A percentile compares a stretch with the other conserved stretches of the same genome.
Evolutionary conservation across 2,797 vertebrate genomes (phyloP).

Genomic region (Perdix hodgsoniae): DNA sequence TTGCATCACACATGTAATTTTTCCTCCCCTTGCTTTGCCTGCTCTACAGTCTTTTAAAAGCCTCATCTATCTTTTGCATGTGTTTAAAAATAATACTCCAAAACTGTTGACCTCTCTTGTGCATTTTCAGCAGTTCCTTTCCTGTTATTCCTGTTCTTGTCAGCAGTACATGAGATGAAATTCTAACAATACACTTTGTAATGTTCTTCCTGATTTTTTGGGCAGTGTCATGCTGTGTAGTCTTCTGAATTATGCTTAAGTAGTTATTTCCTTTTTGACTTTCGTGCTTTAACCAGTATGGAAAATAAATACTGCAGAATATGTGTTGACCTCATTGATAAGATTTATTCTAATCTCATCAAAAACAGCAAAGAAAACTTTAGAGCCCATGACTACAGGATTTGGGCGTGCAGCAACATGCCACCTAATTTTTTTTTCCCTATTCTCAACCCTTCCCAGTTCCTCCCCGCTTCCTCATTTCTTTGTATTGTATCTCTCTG

Average conservation of each 20-base stretch:
- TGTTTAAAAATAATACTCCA: not conserved
- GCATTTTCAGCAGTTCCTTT: conserved; percentile 41
- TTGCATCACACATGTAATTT: not conserved
- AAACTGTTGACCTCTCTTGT: not conserved
- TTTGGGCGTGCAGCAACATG: not conserved
- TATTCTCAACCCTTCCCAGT: not conserved
- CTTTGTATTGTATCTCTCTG: not conserved
- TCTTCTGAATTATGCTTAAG: not conserved
- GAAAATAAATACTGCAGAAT: not conserved
- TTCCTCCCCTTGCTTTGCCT: not conserved
- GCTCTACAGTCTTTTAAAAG: not conserved
- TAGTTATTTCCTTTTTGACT: conserved; percentile 20
- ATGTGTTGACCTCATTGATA: not conserved
- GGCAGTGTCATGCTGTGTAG: not conserved
- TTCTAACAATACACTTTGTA: not conserved
- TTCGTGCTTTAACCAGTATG: not conserved
- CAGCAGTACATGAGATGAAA: conserved; percentile 13
- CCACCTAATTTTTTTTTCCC: not conserved
- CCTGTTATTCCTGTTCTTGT: conserved; percentile 24
- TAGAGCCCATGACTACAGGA: not conserved
- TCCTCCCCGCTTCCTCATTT: conserved; percentile 38
- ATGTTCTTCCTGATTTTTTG: conserved; percentile 33
- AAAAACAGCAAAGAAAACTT: not conserved
- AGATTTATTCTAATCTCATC: not conserved
- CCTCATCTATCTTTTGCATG: not conserved